Base-by-base conservation (phyloP, 2,113 vertebrate species). In the Mastomys coucha region DNA sequence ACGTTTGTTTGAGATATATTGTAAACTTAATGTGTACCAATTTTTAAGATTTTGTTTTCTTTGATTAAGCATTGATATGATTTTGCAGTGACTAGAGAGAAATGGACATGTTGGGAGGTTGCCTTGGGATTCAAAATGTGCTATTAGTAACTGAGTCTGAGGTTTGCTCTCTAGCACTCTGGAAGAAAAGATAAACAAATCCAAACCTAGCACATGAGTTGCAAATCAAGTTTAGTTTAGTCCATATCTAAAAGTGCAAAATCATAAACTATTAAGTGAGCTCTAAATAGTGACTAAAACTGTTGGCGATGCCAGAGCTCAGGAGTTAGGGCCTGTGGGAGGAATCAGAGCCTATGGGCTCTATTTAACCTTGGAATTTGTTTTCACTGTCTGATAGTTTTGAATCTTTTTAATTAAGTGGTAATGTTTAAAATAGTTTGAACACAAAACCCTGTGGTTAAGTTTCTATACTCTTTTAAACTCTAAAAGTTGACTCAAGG, bases 341-440 rank as follows among this genome's bases (percentile, higher is more conserved):
- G 60, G 67, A 45, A 49, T 63, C 60, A 14, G 33, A 17, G 22
- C 33, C 42, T 13, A 60, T 36, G 73, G 22, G 14, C 22, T 77
- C 7, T 36, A 67, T 58, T 93, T 96, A 93, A 36, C 31, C 9
- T 33, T 70, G 11, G 17, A n/a, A 2, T 82, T 36, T 49, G 14
- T 88, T 92, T 90, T 90, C 45, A 67, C 12, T 92, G 58, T 11
- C 73, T 12, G 10, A 24, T 39, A 65, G 1, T 67, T 73, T 88
- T 31, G 36, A 16, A 53, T 22, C 49, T 88, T 92, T 96, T 63
- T 0, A 80, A 63, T 76, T 92, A 87, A 39, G 78, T 95, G 69
- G 7, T 36, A 87, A 2, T 77, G 85, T 94, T 96, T 91, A 75
- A 93, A 91, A 75, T 65, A 76, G 24, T 24, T 45, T 93, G 91